Base-by-base conservation (phyloP, 1,140 invertebrate genomes). In the Hycleus phaleratus region DNA sequence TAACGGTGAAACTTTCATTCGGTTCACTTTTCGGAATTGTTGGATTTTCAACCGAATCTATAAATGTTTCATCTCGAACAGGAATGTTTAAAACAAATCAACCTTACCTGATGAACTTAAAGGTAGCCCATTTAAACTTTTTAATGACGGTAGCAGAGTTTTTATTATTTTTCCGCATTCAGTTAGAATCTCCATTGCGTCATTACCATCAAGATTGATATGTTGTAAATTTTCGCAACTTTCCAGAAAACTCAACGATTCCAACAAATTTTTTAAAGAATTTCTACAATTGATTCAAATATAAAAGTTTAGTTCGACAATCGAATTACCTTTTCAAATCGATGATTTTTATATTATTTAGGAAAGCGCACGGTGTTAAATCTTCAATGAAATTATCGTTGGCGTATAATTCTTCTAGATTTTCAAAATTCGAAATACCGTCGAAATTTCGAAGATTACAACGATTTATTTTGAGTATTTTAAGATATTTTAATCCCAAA, bases 361-460 rank as follows among this genome's bases (percentile, higher is more conserved):
- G 64, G 12, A 75, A 76, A 1, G 79, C 74, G 48, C 82, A 74
- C 0, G 81, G 80, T 45, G 80, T 77, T 8, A 84, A 66, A 40
- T 84, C 78, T 11, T 75, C 73, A 6, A 87, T 76, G 42, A 74
- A 73, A 64, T 87, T 86, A 38, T 81, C 78, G 26, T 79, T 74
- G 0, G 84, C 84, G 60, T 82, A 74, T 0, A 87, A 69, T 49
- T 84, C 82, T 38, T 79, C 71, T 12, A 87, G 64, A 47, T 74
- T 76, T 3, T 80, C 84, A 47, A 68, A 60, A 38, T 46, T 54
- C 70, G 79, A 81, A 7, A 83, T 78, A 1, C 84, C 84, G 66
- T 87, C 85, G 43, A 87, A 74, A 60, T 75, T 80, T 7, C 74
- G 79, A 11, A 87, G 66, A 0, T 80, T 79, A 63, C 85, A 87